Percentiles rank a stretch among this genome's conserved stretches.
These are phyloP conservation scores for Myiozetetes cayanensis DNA, from an alignment of 2,113 vertebrate genomes.

Conservation along the genomic window DNA sequence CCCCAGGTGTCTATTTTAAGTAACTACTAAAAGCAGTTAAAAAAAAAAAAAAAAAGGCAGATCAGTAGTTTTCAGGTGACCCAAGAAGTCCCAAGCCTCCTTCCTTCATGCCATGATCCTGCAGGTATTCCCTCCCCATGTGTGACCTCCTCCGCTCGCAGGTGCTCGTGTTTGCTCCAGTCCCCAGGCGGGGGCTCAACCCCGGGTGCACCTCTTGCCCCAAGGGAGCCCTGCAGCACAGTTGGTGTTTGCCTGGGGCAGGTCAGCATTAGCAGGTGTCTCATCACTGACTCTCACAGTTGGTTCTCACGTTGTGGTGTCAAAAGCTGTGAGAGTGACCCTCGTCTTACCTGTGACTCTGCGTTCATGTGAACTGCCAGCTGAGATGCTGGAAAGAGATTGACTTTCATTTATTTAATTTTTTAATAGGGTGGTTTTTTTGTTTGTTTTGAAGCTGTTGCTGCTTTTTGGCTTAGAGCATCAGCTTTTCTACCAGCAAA, in stretches of 20 bases:
- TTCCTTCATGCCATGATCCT: background rate
- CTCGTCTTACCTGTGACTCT: background rate
- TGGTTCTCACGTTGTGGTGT: rapidly evolving
- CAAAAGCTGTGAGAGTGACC: background rate
- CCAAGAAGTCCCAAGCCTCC: background rate
- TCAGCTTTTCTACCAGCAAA: rapidly evolving
- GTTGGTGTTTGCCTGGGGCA: background rate
- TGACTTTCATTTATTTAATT: background rate
- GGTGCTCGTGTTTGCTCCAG: rapidly evolving
- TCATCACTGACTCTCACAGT: background rate
- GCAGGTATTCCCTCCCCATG: background rate
- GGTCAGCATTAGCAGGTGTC: background rate
- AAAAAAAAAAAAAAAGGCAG: background rate
- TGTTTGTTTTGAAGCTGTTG: background rate
- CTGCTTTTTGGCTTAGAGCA: rapidly evolving
- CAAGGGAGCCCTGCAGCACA: rapidly evolving
- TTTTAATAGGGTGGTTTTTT: background rate
- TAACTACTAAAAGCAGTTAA: background rate
- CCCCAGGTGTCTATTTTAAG: background rate
- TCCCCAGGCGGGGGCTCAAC: rapidly evolving
- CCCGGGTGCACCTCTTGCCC: rapidly evolving
- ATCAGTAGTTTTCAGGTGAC: background rate
- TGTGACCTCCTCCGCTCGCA: rapidly evolving
- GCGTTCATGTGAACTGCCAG: background rate
- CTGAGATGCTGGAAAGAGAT: background rate